phyloP scores from a whole-genome alignment of 2,888 invertebrate species.

The Dolomedes plantarius region DNA sequence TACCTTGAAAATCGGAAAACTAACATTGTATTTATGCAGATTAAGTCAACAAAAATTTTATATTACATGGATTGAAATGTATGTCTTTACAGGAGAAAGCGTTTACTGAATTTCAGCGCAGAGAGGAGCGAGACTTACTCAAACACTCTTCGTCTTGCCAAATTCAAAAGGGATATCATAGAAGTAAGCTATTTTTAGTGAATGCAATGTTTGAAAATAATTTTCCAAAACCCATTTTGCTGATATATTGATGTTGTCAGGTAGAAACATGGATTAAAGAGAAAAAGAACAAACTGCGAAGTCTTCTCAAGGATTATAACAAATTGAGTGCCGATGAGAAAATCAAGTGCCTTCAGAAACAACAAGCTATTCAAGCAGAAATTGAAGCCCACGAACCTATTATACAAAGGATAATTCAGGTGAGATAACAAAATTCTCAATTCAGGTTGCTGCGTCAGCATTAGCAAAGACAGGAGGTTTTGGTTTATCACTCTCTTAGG shows the following conservation, averaged over 20 bases:
- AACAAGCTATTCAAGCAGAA: slow-evolving; percentile 96
- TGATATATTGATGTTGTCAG: slow-evolving; percentile 60
- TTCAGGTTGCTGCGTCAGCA: too few species aligned
- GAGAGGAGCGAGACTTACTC: slow-evolving; percentile 83
- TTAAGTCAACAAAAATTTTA: too few species aligned
- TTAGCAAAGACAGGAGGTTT: too few species aligned
- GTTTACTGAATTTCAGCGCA: slow-evolving; percentile 83
- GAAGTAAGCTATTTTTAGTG: slow-evolving; percentile 78
- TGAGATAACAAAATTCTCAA: too few species aligned
- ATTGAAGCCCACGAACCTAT: slow-evolving; percentile 89
- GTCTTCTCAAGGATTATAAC: slow-evolving; percentile 85
- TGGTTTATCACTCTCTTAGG: too few species aligned
- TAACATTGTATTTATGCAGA: too few species aligned
- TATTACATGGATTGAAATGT: too few species aligned
- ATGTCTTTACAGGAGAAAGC: slow-evolving; percentile 79
- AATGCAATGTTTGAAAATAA: not conserved
- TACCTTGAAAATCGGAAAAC: too few species aligned
- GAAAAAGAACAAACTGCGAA: slow-evolving; percentile 89
- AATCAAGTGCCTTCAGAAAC: slow-evolving; percentile 94
- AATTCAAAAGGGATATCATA: slow-evolving; percentile 92
- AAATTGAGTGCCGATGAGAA: slow-evolving; percentile 91
- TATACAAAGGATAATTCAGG: slow-evolving; percentile 79
- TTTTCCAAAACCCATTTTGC: not conserved
- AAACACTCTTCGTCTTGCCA: slow-evolving; percentile 88
- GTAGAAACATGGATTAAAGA: slow-evolving; percentile 94